Evolutionary conservation across 2,113 vertebrate genomes (phyloP).

Genomic region (Antigone vipio): DNA sequence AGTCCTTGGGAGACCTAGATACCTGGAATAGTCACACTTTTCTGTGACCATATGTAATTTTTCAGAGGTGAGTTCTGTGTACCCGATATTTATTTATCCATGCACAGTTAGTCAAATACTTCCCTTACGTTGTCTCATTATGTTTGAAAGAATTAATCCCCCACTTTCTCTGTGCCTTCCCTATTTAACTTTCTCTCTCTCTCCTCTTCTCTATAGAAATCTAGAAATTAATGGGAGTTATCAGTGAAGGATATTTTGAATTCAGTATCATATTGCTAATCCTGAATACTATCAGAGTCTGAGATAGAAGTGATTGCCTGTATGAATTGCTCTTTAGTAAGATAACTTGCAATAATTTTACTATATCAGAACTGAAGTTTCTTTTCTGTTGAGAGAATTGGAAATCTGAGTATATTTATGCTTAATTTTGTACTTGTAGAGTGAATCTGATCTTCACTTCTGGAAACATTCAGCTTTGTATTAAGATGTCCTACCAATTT

Average conservation of each 20-base stretch:
- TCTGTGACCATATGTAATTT: background rate
- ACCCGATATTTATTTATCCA: background rate
- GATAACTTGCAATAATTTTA: background rate
- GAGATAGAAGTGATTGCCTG: background rate
- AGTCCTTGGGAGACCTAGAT: background rate
- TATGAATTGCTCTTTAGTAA: background rate
- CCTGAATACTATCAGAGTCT: background rate
- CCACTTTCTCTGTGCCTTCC: background rate
- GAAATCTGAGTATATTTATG: background rate
- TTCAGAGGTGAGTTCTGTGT: background rate
- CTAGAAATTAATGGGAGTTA: background rate
- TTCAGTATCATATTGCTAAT: background rate
- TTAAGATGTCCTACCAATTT: background rate
- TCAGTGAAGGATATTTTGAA: background rate
- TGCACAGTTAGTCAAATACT: background rate
- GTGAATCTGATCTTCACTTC: background rate
- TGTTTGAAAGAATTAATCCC: background rate
- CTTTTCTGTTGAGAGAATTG: background rate
- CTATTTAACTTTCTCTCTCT: background rate
- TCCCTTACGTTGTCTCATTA: background rate
- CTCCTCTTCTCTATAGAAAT: background rate
- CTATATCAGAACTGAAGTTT: background rate
- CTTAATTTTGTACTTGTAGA: background rate
- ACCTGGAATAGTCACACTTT: background rate
- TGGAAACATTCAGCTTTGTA: background rate